Evolutionary conservation across 2,113 vertebrate genomes (phyloP).

Genomic region (Leucosticte australis): DNA sequence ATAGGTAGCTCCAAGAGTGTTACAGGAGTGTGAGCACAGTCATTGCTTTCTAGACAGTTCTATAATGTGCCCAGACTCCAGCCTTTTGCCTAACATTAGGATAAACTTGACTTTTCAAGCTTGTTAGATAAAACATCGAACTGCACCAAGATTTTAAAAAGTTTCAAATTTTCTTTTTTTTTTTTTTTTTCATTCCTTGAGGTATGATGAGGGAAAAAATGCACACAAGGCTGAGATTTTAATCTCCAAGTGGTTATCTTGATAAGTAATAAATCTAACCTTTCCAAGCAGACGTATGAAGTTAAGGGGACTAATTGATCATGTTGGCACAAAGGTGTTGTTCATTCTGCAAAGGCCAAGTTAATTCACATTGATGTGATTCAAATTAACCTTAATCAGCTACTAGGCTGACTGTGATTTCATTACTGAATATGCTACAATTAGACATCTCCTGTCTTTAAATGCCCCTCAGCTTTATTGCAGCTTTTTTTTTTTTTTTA

Average conservation of each 20-base stretch:
- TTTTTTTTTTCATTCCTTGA: not conserved
- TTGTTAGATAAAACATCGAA: not conserved
- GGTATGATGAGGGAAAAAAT: not conserved
- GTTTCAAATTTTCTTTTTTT: not conserved
- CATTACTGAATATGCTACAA: conserved; percentile 73
- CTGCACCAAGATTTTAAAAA: not conserved
- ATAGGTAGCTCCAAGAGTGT: not conserved
- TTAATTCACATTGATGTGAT: conserved; percentile 84
- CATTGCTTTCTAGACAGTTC: not conserved
- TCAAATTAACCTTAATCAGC: conserved; percentile 86
- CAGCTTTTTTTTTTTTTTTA: conserved; percentile 9
- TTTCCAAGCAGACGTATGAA: conserved; percentile 74
- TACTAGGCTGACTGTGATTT: conserved; percentile 75
- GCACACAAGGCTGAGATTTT: conserved; percentile 40
- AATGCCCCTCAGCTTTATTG: conserved; percentile 64
- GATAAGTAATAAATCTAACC: conserved; percentile 82
- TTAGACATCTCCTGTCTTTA: conserved; percentile 73
- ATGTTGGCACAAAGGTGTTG: conserved; percentile 80
- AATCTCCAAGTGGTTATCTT: conserved; percentile 70
- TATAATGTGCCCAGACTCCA: not conserved
- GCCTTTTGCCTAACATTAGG: not conserved
- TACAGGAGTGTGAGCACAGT: not conserved
- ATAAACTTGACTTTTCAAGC: not conserved
- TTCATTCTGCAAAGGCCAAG: conserved; percentile 80
- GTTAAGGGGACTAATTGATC: conserved; percentile 82